Base-by-base conservation (phyloP, 2,888 invertebrate genomes). In the Eristalinus sepulchralis region DNA sequence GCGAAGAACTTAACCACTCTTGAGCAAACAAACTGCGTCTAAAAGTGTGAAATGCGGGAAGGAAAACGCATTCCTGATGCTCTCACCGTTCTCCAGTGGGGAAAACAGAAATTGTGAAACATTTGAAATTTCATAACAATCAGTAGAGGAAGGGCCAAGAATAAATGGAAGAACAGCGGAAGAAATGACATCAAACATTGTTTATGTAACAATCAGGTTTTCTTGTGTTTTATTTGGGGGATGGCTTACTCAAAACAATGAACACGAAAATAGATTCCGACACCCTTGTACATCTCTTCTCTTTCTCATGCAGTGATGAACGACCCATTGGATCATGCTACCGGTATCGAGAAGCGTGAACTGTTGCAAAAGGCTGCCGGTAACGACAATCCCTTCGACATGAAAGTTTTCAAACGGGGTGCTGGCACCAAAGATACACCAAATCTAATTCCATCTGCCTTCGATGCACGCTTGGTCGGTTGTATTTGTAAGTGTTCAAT, bases 301-400 rank as follows among this genome's bases (percentile, higher is more conserved):
- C 63, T 34, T 39, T 22, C 34, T 31, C 1, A 89, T 89, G 64
- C 88, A 96, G 96, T 95, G 94, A 95, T 97, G 95, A 95, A 97
- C 64, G 97, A 98, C 91, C 97, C 97, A 33, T 88, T 98, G 90
- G 98, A 98, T 91, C 97, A 98, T 92, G 97, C 98, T 27, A 98
- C 98, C 34, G 99, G 99, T 89, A 92, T 97, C 88, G 98, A 98
- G 92, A 97, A 97, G 93, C 96, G 96, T 91, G 98, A 98, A 93
- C 93, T 98, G 89, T 93, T 98, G 88, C 97, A 98, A 33, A 94
- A 96, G 92, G 95, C 96, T 89, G 96, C 97, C 78, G 98, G 98
- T 88, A 96, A 98, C 91, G 97, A 97, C 88, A 96, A 97, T 92
- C 97, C 97, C 36, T 97, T 96, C 93, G 95, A 96, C 93, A 95